phyloP scores from a whole-genome alignment of 2,797 vertebrate genomes.

The Myotis daubentonii region DNA sequence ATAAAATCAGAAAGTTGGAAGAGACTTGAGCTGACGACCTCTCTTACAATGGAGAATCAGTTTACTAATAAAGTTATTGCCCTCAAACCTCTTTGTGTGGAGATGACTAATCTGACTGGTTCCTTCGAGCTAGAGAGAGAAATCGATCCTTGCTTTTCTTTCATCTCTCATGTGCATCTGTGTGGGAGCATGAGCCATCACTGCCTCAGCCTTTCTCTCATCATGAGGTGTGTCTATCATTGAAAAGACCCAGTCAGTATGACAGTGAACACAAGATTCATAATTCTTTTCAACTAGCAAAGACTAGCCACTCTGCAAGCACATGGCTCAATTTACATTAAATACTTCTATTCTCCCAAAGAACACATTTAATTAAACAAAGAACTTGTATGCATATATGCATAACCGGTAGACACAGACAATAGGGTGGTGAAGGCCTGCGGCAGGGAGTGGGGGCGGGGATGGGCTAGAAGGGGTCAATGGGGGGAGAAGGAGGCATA shows the following conservation, averaged over 20 bases:
- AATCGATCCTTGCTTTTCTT: neutral
- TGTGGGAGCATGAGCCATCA: neutral
- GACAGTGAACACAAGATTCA: neutral
- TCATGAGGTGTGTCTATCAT: neutral
- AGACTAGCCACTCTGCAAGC: neutral
- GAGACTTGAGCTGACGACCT: neutral
- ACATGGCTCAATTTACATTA: neutral
- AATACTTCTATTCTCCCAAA: neutral
- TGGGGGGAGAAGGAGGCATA: no score
- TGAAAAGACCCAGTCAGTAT: neutral
- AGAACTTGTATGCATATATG: no score
- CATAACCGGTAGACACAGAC: no score
- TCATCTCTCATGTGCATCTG: neutral
- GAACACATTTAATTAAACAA: neutral
- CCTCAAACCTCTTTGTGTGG: neutral
- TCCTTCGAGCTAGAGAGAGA: neutral
- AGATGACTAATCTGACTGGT: neutral
- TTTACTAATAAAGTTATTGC: neutral
- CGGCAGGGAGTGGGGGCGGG: rapidly evolving
- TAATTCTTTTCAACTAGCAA: neutral
- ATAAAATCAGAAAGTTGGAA: neutral
- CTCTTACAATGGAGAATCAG: neutral
- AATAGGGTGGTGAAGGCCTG: no score
- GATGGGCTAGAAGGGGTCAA: no score
- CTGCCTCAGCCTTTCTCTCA: neutral